Conservation (phyloP, 2,113 vertebrate genomes). For the Tachysurus fulvidraco region DNA sequence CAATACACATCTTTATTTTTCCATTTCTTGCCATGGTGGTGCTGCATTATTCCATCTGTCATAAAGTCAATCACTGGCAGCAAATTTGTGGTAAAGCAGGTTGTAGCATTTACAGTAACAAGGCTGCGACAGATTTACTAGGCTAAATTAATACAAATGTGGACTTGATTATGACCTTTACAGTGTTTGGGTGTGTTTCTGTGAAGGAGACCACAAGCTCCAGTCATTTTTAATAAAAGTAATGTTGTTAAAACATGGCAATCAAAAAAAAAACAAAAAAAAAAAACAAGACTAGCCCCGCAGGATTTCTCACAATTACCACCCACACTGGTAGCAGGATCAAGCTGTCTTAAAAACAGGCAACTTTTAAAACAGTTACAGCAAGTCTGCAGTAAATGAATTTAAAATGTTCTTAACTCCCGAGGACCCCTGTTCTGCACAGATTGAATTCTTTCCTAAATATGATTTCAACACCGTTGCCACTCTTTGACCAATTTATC, state of each 20-base stretch:
- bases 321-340: slow-evolving; percentile 6
- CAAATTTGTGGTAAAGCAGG: not conserved
- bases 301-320: not conserved
- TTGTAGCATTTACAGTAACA: not conserved
- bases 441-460: not conserved
- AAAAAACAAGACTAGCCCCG: not conserved
- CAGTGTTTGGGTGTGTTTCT: not conserved
- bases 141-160: not conserved
- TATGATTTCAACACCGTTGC: not conserved
- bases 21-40: not conserved
- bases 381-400: not conserved
- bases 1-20: not conserved
- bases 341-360: not conserved
- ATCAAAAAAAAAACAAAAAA: slow-evolving; percentile 10
- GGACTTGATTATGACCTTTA: not conserved
- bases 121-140: not conserved
- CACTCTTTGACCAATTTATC: not conserved
- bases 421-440: not conserved
- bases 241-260: slow-evolving; percentile 7
- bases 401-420: not conserved
- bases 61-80: not conserved
- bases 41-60: not conserved
- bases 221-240: not conserved
- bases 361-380: slow-evolving; percentile 4
- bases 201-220: not conserved